Conservation (phyloP, 2,888 invertebrate species). For the Torymus aiolomorphi region DNA sequence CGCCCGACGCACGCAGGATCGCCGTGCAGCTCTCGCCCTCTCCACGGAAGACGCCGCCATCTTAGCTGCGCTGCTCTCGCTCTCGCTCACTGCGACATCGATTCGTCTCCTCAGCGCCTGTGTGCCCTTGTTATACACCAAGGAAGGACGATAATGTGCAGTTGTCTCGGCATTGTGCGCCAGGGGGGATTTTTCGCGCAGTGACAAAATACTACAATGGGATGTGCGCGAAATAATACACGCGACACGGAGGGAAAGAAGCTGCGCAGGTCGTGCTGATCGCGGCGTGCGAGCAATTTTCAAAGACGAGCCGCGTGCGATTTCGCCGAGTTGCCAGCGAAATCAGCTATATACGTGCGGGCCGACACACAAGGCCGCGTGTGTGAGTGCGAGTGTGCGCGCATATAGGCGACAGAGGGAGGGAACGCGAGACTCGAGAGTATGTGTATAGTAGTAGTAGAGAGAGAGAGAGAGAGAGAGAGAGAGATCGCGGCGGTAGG, state of each 20-base stretch:
- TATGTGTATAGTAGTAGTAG: neutral
- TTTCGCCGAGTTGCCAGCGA: conserved; percentile 9
- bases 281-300: conserved; percentile 11
- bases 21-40: neutral
- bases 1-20: neutral
- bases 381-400: neutral
- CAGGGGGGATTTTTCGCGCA: too few relatives aligned
- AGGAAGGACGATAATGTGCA: too few relatives aligned
- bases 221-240: too few relatives aligned
- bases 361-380: too few relatives aligned
- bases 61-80: conserved; percentile 8
- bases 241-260: neutral
- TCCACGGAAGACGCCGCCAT: conserved; percentile 7
- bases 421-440: too few relatives aligned
- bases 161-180: too few relatives aligned
- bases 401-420: neutral
- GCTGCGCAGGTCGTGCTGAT: neutral
- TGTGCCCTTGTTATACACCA: neutral
- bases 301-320: conserved; percentile 23
- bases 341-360: neutral
- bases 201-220: too few relatives aligned
- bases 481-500: neutral
- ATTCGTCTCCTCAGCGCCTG: neutral
- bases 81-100: conserved; percentile 9
- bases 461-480: too few relatives aligned